Evolutionary conservation across 2,888 invertebrate species (phyloP), one percentile per base, ranked within the genome.

Genomic region (Saturnia japonica): DNA sequence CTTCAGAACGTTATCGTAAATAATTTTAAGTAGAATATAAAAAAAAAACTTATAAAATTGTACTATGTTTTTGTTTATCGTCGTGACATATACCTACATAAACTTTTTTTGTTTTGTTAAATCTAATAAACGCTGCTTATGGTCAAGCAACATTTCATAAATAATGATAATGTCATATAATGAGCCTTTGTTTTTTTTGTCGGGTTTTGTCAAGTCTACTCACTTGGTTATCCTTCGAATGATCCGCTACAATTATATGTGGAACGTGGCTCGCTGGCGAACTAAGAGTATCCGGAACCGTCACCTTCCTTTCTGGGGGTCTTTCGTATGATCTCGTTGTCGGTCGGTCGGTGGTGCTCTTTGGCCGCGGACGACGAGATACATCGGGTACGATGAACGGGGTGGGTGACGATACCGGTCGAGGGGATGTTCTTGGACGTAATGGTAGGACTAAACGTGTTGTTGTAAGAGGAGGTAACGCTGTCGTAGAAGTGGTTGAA

Each of bases 181-280:
- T 34, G 34, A 6, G 3, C 34, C 34, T 34, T 34, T 34, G 6
- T 34, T 34, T 34, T n/a, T 2, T 34, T 34, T 34, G 34, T 34
- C 34, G 34, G 22, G 54, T 1, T 54, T 22, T 1, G 11, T 1
- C 11, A 54, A 60, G 25, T 12, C 28, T 11, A 43, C 68, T 95
- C 84, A 92, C 93, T 87, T 97, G 97, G 83, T 98, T 97, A 80
- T 97, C 97, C 86, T 96, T 96, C 3, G 97, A 97, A 94, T 97
- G 97, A 69, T 94, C 95, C 72, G 95, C 95, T 45, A 95, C 94
- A 40, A 95, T 95, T 57, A 95, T 94, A 71, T 95, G 95, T 9
- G 95, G 95, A 7, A 94, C 87, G 73, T 93, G 91, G 71, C 91
- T 93, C 1, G 91, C 90, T 16, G 90, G 88, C 64, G 93, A 87